A percentile compares a stretch with the other conserved stretches of the same genome.
phyloP scores from a whole-genome alignment of 1,140 invertebrate species.

The Akabosia matsudoensis region DNA sequence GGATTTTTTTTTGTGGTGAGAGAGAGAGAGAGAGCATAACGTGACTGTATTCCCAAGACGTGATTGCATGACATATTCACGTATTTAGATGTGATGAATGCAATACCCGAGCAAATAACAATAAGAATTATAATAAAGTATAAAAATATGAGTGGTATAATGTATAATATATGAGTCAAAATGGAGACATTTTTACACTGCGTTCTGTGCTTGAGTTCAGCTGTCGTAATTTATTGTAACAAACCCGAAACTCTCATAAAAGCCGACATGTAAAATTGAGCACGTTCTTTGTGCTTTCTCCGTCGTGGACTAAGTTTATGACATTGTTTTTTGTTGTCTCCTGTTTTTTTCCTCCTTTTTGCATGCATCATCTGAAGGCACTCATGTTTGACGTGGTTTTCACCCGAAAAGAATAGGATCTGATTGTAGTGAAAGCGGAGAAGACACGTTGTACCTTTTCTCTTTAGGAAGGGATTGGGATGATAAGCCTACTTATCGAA shows the following conservation, averaged over 20 bases:
- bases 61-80: neutral
- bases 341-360: too few species aligned
- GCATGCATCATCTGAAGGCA: too few species aligned
- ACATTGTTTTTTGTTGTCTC: too few species aligned
- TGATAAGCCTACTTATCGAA: neutral
- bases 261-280: neutral
- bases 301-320: too few species aligned
- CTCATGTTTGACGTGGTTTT: too few species aligned
- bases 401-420: neutral
- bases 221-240: slow-evolving; percentile 12
- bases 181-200: neutral
- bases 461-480: neutral
- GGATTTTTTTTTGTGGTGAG: neutral
- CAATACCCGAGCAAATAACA: neutral
- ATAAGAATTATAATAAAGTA: neutral
- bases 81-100: neutral
- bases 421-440: neutral
- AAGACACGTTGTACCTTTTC: too few species aligned
- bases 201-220: neutral
- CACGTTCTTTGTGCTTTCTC: neutral
- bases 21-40: too few species aligned
- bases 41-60: neutral
- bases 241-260: neutral
- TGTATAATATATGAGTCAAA: slow-evolving; percentile 10
- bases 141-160: neutral